Evolutionary conservation across 2,113 vertebrate species (phyloP).

Genomic region (Corapipo altera): DNA sequence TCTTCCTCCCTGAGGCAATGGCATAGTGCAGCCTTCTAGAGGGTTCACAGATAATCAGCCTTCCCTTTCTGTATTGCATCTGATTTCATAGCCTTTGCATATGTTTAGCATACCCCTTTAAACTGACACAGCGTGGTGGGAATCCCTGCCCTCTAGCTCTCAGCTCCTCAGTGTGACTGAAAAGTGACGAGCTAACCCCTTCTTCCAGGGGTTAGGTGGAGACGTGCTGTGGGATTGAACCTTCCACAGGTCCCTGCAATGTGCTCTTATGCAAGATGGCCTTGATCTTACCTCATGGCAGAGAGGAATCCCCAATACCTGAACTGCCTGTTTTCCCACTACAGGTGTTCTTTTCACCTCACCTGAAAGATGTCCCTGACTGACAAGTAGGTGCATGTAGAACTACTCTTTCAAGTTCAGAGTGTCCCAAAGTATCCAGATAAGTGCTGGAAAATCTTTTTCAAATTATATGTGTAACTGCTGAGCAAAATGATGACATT

Average conservation of each 20-base stretch:
- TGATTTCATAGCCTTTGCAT: neutral
- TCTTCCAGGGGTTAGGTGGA: fast-evolving
- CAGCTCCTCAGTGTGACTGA: neutral
- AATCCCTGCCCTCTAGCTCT: neutral
- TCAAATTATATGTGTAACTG: neutral
- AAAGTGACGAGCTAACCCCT: neutral
- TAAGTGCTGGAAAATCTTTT: neutral
- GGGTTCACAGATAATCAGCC: neutral
- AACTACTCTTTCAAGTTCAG: neutral
- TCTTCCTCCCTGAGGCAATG: neutral
- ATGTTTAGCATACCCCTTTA: neutral
- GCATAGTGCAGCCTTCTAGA: neutral
- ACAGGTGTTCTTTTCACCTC: neutral
- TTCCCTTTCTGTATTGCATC: neutral
- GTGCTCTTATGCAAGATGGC: fast-evolving
- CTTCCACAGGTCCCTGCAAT: neutral
- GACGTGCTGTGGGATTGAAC: fast-evolving
- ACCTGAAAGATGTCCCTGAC: neutral
- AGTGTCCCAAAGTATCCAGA: neutral
- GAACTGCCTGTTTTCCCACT: neutral
- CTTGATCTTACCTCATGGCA: neutral
- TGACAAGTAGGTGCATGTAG: neutral
- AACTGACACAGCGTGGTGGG: neutral
- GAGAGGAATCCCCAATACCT: neutral
- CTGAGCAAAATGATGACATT: neutral